A percentile compares a stretch with the other conserved stretches of the same genome.
phyloP scores from a whole-genome alignment of 2,888 invertebrate species.

The Acleris cristana region DNA sequence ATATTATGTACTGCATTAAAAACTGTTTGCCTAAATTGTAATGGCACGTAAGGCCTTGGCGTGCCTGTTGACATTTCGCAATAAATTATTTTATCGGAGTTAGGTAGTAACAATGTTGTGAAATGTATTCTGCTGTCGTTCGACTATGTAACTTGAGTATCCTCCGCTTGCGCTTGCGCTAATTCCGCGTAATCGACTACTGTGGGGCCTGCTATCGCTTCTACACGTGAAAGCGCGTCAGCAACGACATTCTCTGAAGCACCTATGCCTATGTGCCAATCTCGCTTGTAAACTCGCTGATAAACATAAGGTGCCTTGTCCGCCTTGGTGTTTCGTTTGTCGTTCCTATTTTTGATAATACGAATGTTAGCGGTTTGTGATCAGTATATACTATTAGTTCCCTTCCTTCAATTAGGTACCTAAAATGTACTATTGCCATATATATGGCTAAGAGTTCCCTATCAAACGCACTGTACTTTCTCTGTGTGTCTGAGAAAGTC shows the following conservation, averaged over 20 bases:
- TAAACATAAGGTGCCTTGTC: slow-evolving; percentile 39
- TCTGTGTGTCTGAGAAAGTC: no score
- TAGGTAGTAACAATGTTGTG: background rate
- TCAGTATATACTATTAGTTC: slow-evolving; percentile 1
- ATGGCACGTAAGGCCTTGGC: background rate
- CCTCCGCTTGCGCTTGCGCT: slow-evolving; percentile 9
- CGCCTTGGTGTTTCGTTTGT: slow-evolving; percentile 40
- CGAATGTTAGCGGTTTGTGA: slow-evolving; percentile 6
- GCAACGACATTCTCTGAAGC: no score
- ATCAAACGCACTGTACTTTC: no score
- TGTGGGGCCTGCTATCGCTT: no score
- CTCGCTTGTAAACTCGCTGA: slow-evolving; percentile 42
- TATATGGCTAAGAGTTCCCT: no score
- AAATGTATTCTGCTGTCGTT: background rate
- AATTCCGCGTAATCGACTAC: slow-evolving; percentile 38
- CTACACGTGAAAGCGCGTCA: no score
- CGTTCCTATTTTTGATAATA: slow-evolving; percentile 3
- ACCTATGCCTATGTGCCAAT: background rate
- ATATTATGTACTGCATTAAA: background rate
- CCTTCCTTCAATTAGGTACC: no score
- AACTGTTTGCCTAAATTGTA: background rate
- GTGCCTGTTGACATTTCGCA: slow-evolving; percentile 3
- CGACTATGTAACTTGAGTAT: background rate
- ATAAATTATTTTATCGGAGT: background rate
- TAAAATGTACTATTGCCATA: no score